Conservation (phyloP, 2,797 vertebrate genomes). For the Amblyopsis hoosieri region DNA sequence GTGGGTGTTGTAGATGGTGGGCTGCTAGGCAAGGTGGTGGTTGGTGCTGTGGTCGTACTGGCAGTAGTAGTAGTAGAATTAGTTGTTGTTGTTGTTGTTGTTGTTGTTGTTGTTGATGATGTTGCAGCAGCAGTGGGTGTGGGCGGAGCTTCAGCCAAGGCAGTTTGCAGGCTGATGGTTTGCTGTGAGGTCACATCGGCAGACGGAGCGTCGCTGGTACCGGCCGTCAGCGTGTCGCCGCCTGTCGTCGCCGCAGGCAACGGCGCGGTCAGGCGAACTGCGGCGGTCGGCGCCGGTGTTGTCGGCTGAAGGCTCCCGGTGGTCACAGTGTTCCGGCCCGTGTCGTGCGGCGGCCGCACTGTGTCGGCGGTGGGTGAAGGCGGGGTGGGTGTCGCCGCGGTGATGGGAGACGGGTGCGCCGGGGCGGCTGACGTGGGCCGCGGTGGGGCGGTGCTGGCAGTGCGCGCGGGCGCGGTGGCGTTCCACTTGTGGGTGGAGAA, state of each 20-base stretch:
- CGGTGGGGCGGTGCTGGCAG: constrained; percentile 42
- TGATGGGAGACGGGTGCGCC: constrained; percentile 22
- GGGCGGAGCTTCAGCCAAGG: constrained; percentile 58
- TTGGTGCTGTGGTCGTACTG: constrained; percentile 31
- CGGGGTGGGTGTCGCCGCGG: constrained; percentile 18
- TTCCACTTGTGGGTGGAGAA: constrained; percentile 74
- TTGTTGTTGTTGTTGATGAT: too few species aligned
- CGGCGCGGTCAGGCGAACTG: too few species aligned
- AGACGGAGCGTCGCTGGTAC: constrained; percentile 15
- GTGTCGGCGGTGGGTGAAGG: constrained; percentile 10
- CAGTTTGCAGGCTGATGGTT: constrained; percentile 65
- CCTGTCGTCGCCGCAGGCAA: too few species aligned
- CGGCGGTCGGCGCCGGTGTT: constrained; percentile 34
- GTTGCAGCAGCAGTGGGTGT: constrained; percentile 47
- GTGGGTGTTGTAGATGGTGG: constrained; percentile 66
- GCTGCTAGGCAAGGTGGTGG: constrained; percentile 51
- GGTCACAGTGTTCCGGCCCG: constrained; percentile 66
- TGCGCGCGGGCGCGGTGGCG: constrained; percentile 52
- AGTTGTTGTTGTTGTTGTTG: constrained; percentile 45
- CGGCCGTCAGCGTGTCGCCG: too few species aligned
- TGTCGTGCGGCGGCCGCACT: constrained; percentile 55
- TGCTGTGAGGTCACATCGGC: constrained; percentile 61
- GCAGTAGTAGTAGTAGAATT: constrained; percentile 71
- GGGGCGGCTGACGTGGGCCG: constrained; percentile 27
- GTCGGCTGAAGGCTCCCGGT: constrained; percentile 61